A percentile compares a stretch with the other conserved stretches of the same genome.
Evolutionary conservation across 2,113 vertebrate genomes (phyloP).

Genomic region (Malurus melanocephalus): DNA sequence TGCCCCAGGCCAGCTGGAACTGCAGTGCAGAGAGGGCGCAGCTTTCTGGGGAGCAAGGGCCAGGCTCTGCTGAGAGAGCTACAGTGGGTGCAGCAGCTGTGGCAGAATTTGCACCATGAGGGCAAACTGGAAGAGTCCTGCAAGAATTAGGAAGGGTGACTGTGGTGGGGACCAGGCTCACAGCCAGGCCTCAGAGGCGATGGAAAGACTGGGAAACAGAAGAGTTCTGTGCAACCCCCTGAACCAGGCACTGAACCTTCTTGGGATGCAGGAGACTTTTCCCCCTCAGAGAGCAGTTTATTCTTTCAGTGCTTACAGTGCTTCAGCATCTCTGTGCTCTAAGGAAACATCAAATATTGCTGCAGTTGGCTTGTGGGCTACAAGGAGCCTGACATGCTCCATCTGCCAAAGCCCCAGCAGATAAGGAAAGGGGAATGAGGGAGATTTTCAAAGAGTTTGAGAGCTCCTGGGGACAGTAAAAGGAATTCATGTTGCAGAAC

Average conservation of each 20-base stretch:
- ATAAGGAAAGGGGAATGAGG: not conserved
- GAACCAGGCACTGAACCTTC: not conserved
- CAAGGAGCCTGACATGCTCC: not conserved
- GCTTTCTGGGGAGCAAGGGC: not conserved
- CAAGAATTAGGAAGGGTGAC: not conserved
- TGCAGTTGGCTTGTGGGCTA: not conserved
- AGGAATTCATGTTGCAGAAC: not conserved
- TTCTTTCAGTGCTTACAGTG: not conserved
- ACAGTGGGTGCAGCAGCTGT: not conserved
- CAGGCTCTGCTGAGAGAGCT: not conserved
- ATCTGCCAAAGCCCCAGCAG: accelerated
- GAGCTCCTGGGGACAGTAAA: accelerated
- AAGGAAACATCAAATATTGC: not conserved
- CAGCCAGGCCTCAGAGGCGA: not conserved
- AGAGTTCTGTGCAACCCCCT: not conserved
- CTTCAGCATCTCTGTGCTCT: not conserved
- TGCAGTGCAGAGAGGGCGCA: not conserved
- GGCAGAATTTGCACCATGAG: not conserved
- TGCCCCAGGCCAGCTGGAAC: not conserved
- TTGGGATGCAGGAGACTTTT: not conserved
- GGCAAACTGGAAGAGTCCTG: not conserved
- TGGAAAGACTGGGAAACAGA: not conserved
- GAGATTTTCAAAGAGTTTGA: not conserved
- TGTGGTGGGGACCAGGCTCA: not conserved
- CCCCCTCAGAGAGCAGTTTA: not conserved